Evolutionary conservation across 2,888 invertebrate genomes (phyloP).

Genomic region (Drosophila suboccidentalis): DNA sequence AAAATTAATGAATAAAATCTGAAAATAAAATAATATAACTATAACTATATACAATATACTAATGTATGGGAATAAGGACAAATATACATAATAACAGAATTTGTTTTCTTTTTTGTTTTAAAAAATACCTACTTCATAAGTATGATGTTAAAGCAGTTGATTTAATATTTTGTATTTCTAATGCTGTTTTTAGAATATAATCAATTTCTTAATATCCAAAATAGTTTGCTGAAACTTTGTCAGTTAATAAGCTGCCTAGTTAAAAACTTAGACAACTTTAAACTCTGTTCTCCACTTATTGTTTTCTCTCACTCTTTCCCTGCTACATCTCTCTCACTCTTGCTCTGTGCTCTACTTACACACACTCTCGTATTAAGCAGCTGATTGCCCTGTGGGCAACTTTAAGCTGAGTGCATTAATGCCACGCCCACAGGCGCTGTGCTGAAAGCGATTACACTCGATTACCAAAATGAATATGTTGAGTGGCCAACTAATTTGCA

Average conservation of each 20-base stretch:
- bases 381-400: conserved; percentile 36
- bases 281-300: not conserved
- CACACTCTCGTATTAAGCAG: conserved; percentile 23
- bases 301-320: not conserved
- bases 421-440: conserved; percentile 45
- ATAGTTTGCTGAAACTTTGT: not conserved
- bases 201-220: not conserved
- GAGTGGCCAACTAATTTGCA: conserved; percentile 65
- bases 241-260: not conserved
- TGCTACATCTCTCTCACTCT: not conserved
- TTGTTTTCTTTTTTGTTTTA: not conserved
- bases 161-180: too few relatives aligned
- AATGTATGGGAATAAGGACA: not conserved
- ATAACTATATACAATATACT: not conserved
- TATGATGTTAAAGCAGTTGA: too few relatives aligned
- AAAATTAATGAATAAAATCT: not conserved
- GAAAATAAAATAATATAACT: not conserved
- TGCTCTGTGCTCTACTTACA: conserved; percentile 1
- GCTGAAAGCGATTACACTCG: conserved; percentile 63
- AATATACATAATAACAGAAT: too few relatives aligned
- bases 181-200: not conserved
- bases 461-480: conserved; percentile 70
- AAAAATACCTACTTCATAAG: too few relatives aligned
- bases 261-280: not conserved
- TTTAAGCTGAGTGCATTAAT: conserved; percentile 26